A percentile compares a stretch with the other conserved stretches of the same genome.
These are phyloP conservation scores for Labeo calbasu DNA, from an alignment of 2,797 vertebrate genomes.

Conservation along the genomic window DNA sequence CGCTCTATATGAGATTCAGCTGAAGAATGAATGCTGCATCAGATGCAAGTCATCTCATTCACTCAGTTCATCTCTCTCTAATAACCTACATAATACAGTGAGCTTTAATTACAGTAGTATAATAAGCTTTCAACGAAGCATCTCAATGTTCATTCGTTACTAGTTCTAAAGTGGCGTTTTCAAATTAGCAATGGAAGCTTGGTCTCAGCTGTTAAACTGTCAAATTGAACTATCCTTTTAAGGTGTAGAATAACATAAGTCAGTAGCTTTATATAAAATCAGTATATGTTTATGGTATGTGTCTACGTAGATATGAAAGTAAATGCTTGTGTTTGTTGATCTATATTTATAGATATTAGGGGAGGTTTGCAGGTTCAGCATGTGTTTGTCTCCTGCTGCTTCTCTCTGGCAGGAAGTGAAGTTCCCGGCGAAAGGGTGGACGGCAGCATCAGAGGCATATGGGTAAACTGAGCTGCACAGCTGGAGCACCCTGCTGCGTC, in stretches of 20 bases:
- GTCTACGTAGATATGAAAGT: neutral
- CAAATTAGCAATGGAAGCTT: no score
- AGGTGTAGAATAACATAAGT: neutral
- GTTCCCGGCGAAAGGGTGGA: slow-evolving; percentile 60
- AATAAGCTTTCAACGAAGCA: no score
- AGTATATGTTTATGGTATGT: neutral
- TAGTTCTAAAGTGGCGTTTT: no score
- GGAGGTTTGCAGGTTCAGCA: slow-evolving; percentile 66
- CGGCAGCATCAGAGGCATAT: slow-evolving; percentile 65
- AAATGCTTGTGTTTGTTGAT: slow-evolving; percentile 61
- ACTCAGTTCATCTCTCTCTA: no score
- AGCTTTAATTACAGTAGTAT: no score
- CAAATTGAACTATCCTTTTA: no score
- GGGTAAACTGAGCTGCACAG: slow-evolving; percentile 71
- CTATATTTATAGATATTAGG: slow-evolving; percentile 57
- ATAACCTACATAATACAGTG: no score
- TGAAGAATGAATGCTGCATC: no score
- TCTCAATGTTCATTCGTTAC: no score
- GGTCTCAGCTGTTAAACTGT: no score
- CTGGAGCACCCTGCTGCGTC: slow-evolving; percentile 64
- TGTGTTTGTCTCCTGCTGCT: slow-evolving; percentile 65
- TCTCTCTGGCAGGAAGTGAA: slow-evolving; percentile 71
- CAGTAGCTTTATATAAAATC: neutral
- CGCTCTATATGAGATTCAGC: no score
- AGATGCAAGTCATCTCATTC: no score